Percentiles rank a stretch among this genome's conserved stretches.
Conservation (phyloP, 2,797 vertebrate genomes). For the Protosalanx chinensis region DNA sequence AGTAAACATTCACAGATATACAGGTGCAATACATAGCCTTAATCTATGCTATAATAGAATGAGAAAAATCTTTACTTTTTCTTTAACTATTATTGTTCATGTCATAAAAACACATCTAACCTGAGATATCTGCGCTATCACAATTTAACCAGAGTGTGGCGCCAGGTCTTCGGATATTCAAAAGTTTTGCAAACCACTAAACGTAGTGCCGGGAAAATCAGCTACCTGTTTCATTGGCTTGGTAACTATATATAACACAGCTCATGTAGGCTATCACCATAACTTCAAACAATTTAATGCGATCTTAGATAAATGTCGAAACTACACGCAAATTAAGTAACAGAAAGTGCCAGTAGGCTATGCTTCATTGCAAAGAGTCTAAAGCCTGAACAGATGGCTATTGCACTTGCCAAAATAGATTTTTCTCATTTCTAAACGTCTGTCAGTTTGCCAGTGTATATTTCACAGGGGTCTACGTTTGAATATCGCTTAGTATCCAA, state of each 20-base stretch:
- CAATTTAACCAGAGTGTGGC: neutral
- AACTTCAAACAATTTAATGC: too few relatives aligned
- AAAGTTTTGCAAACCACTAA: neutral
- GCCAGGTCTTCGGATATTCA: neutral
- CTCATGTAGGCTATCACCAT: too few relatives aligned
- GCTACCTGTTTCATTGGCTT: too few relatives aligned
- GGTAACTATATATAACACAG: too few relatives aligned
- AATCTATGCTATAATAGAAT: neutral
- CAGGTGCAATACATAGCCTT: neutral
- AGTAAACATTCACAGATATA: neutral
- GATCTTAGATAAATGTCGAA: too few relatives aligned
- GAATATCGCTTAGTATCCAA: constrained; percentile 68
- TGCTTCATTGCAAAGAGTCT: neutral
- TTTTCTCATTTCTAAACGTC: constrained; percentile 74
- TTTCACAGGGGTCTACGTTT: constrained; percentile 69
- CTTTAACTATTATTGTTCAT: neutral
- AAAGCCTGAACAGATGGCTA: neutral
- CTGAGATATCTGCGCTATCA: neutral
- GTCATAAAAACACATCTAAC: neutral
- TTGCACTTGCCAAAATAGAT: constrained; percentile 40
- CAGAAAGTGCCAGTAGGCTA: too few relatives aligned
- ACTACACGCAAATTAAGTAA: too few relatives aligned
- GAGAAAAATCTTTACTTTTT: neutral
- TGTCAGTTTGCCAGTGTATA: constrained; percentile 82
- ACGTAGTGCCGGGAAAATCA: neutral